These are phyloP conservation scores for Aegithalos caudatus DNA, from an alignment of 2,113 vertebrate species.

Conservation along the genomic window DNA sequence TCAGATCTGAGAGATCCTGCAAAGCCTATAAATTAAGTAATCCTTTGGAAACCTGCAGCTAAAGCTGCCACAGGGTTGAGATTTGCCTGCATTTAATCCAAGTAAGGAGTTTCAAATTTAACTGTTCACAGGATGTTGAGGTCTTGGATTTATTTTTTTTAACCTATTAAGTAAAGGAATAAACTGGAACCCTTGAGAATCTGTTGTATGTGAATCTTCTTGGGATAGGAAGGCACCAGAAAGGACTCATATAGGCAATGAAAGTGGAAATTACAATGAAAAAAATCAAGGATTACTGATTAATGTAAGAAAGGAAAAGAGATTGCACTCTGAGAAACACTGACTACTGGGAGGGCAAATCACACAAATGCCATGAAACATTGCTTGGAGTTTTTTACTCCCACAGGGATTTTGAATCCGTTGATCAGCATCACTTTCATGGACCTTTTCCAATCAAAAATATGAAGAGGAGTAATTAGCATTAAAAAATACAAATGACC, in stretches of 20 bases:
- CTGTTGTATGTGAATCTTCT: not conserved
- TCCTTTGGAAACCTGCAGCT: slow-evolving; percentile 34
- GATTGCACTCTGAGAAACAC: not conserved
- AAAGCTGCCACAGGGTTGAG: not conserved
- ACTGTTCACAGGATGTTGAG: not conserved
- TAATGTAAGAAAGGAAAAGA: not conserved
- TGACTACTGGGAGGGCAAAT: not conserved
- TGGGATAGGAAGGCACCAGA: not conserved
- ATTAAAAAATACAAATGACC: not conserved
- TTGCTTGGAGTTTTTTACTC: not conserved
- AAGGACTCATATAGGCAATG: not conserved
- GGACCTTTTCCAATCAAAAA: not conserved
- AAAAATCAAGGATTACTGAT: not conserved
- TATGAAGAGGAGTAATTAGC: not conserved
- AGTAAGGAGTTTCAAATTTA: slow-evolving; percentile 1
- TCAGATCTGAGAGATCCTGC: slow-evolving; percentile 13
- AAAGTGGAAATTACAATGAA: not conserved
- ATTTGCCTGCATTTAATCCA: slow-evolving; percentile 33
- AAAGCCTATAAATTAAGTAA: slow-evolving; percentile 48
- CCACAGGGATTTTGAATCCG: not conserved
- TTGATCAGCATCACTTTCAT: not conserved
- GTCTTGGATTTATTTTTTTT: not conserved
- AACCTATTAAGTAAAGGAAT: not conserved
- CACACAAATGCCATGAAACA: not conserved
- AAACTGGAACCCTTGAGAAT: not conserved